Percentiles rank a stretch among this genome's conserved stretches.
Evolutionary conservation across 2,113 vertebrate genomes (phyloP).

Genomic region (Himantopus leucocephalus): DNA sequence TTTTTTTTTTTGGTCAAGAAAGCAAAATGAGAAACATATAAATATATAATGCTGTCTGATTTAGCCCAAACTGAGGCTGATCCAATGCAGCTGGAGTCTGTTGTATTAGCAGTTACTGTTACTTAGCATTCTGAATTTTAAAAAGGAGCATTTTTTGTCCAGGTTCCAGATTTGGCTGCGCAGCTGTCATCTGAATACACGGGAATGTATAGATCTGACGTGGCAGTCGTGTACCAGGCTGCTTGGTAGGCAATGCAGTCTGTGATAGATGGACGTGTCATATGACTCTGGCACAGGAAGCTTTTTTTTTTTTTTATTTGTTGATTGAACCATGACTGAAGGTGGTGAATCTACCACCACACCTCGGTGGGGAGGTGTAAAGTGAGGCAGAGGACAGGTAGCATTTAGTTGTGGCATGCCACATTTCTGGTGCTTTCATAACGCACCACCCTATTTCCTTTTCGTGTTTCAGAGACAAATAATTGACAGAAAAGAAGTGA

Average conservation of each 20-base stretch:
- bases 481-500: neutral
- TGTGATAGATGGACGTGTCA: neutral
- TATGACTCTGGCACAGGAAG: neutral
- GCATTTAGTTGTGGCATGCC: neutral
- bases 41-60: neutral
- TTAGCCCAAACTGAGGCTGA: neutral
- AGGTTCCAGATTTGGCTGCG: neutral
- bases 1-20: neutral
- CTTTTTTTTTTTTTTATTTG: neutral
- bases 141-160: neutral
- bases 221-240: neutral
- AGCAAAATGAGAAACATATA: neutral
- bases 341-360: neutral
- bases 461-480: neutral
- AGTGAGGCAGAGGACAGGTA: neutral
- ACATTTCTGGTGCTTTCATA: neutral
- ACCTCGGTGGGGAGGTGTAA: neutral
- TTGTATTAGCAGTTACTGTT: neutral
- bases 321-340: neutral
- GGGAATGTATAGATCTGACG: neutral
- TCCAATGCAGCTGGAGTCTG: conserved; percentile 1
- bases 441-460: neutral
- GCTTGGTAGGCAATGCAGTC: neutral
- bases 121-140: conserved; percentile 3
- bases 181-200: neutral